Base-by-base conservation (phyloP, 1,140 invertebrate genomes). In the Rhyacophila brunnea region DNA sequence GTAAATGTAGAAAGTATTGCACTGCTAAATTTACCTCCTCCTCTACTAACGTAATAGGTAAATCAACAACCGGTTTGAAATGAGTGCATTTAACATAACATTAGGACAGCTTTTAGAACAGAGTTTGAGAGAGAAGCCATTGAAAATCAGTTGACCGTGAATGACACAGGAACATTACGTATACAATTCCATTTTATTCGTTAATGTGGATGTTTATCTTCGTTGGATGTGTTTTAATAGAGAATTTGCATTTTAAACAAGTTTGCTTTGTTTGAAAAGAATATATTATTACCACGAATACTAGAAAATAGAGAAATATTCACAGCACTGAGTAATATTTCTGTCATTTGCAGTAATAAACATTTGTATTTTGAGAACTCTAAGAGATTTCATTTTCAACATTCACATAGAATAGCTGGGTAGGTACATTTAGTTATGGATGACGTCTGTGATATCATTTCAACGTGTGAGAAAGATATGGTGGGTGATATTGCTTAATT, bases 101-200 rank as follows among this genome's bases (percentile, higher is more conserved):
- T 54, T 54, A 48, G 20, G 14, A 20, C 38, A 32, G 19, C 9
- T 15, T 40, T 51, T 53, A 46, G 14, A 34, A 44, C 19, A 6
- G 7, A 10, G 43, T 45, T 19, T 19, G 54, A 44, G n/a, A n/a
- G 28, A 38, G 11, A 52, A 17, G n/a, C 20, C 42, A 59, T 59
- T 64, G 32, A 58, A 49, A 42, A 15, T 58, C 61, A 64, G 56
- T 64, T 64, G 61, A 64, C 61, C 61, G 52, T 59, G 40, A 55
- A 54, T 44, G 45, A 64, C 40, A 38, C 9, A 28, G 18, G 52
- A 49, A 48, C n/a, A 52, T 56, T 57, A 34, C 14, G 15, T 44
- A 47, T 51, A 45, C 53, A 48, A 53, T 58, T 58, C 42, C 20
- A 44, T 40, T 58, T 57, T 54, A 38, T 13, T 5, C 20, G 35